Evolutionary conservation across 1,140 invertebrate genomes (phyloP).

Genomic region (Cotesia glomerata): DNA sequence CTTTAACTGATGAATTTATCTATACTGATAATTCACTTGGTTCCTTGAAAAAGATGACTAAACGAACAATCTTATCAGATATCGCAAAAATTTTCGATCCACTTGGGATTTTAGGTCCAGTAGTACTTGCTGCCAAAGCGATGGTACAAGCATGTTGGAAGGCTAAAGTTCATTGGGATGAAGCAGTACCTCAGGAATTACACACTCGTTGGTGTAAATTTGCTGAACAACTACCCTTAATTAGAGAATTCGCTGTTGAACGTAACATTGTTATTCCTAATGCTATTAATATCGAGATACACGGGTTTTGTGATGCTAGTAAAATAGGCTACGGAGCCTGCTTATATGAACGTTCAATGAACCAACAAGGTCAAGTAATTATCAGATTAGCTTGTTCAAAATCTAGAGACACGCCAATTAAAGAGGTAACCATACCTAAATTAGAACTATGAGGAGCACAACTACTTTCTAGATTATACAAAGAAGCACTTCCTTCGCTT

Average conservation of each 20-base stretch:
- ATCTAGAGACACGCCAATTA: constrained; percentile 38
- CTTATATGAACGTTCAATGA: constrained; percentile 38
- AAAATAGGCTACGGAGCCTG: constrained; percentile 45
- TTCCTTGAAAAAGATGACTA: not conserved
- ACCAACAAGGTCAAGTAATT: not conserved
- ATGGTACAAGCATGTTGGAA: constrained; percentile 34
- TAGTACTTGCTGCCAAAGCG: constrained; percentile 29
- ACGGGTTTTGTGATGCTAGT: constrained; percentile 49
- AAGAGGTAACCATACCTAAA: constrained; percentile 43
- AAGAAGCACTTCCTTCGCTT: too few relatives aligned
- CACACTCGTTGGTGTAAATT: too few relatives aligned
- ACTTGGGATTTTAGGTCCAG: constrained; percentile 21
- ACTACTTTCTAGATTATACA: constrained; percentile 35
- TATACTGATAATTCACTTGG: not conserved
- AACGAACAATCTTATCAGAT: constrained; percentile 21
- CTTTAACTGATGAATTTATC: not conserved
- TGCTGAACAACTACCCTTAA: not conserved
- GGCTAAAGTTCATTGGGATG: constrained; percentile 29
- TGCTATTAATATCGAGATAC: constrained; percentile 22
- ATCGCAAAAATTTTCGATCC: constrained; percentile 30
- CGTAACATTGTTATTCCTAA: not conserved
- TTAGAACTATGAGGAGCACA: constrained; percentile 51
- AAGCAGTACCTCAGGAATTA: too few relatives aligned
- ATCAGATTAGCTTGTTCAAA: constrained; percentile 23
- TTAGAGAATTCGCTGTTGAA: not conserved